Evolutionary conservation across 2,888 invertebrate genomes (phyloP).

Genomic region (Sesamia inferens): DNA sequence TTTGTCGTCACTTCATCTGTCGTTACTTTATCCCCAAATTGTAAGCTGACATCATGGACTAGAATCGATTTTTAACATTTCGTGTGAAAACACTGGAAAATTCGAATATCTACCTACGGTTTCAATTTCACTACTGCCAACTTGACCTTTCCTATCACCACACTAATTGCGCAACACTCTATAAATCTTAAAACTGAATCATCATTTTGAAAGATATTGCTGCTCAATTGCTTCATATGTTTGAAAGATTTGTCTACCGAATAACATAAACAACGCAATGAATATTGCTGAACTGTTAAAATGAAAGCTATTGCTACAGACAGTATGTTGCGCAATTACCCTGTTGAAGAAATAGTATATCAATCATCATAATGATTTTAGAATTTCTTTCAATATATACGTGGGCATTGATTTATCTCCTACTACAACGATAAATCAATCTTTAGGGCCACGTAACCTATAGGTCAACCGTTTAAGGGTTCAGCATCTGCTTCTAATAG

Average conservation of each 20-base stretch:
- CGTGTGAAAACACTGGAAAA: neutral
- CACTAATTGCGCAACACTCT: neutral
- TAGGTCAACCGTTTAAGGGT: constrained; percentile 12
- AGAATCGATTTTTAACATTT: neutral
- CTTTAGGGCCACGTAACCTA: constrained; percentile 30
- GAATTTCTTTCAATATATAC: constrained; percentile 5
- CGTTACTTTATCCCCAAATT: constrained; percentile 26
- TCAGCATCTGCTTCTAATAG: constrained; percentile 28
- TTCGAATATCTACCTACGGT: neutral
- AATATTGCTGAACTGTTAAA: neutral
- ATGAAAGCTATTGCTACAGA: neutral
- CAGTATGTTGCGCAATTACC: neutral
- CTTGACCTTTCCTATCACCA: neutral
- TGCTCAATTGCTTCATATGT: neutral
- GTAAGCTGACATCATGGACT: constrained; percentile 25
- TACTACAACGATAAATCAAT: constrained; percentile 22
- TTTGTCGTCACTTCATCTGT: constrained; percentile 55
- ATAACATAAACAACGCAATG: neutral
- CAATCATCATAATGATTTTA: constrained; percentile 6
- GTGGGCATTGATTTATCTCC: constrained; percentile 12
- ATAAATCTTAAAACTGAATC: neutral
- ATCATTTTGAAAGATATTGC: neutral
- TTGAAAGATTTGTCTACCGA: neutral
- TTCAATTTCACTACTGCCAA: neutral
- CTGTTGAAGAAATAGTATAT: neutral